These are phyloP conservation scores for Galago senegalensis DNA, from an alignment of 2,797 vertebrate species.

Conservation along the genomic window DNA sequence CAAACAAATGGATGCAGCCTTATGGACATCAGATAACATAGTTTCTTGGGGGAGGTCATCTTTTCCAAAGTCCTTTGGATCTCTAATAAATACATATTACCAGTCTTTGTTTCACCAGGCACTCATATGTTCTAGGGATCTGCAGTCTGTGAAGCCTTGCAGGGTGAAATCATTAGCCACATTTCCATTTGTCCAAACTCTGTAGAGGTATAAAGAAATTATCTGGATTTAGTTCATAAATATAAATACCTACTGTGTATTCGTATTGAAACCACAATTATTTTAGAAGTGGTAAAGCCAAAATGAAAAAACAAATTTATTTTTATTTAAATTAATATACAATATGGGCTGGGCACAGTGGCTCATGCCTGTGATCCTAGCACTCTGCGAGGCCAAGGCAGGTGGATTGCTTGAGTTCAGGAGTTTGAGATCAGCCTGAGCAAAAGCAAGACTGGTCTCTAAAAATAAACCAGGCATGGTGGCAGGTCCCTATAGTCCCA, in stretches of 20 bases:
- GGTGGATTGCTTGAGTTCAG: no score
- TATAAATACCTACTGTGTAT: background rate
- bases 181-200: background rate
- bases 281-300: background rate
- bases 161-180: background rate
- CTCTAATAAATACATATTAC: background rate
- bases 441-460: no score
- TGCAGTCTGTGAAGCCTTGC: background rate
- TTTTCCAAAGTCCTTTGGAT: background rate
- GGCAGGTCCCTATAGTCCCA: no score
- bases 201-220: background rate
- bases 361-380: no score
- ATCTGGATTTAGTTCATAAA: constrained; percentile 24
- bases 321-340: constrained; percentile 42
- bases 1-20: background rate
- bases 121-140: background rate
- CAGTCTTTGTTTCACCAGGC: background rate
- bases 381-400: no score
- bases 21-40: background rate
- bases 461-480: no score
- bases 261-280: constrained; percentile 8
- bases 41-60: background rate
- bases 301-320: background rate
- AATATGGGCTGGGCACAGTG: no score
- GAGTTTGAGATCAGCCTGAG: no score